Percentiles rank a stretch among this genome's conserved stretches.
These are phyloP conservation scores for Chrysodeixis includens DNA, from an alignment of 2,888 invertebrate species.

Conservation along the genomic window DNA sequence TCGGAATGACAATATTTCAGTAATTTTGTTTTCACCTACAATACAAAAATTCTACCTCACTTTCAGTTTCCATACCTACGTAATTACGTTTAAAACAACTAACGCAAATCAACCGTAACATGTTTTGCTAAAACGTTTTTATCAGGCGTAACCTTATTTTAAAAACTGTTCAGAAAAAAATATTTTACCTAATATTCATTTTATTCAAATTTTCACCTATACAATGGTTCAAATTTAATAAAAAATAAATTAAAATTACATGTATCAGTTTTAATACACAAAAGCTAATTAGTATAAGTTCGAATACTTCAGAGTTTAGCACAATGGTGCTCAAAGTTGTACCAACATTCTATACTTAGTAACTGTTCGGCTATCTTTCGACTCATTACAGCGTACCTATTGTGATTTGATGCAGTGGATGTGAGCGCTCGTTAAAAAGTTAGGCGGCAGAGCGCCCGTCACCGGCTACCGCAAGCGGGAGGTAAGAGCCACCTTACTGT, in stretches of 20 bases:
- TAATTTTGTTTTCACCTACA: too few species aligned
- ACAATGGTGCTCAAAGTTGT: neutral
- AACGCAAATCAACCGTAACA: constrained; percentile 6
- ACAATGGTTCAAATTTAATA: too few species aligned
- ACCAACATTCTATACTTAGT: neutral
- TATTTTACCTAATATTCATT: too few species aligned
- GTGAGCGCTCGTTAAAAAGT: constrained; percentile 77
- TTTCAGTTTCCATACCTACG: too few species aligned
- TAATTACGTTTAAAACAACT: too few species aligned
- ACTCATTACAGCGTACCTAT: constrained; percentile 24
- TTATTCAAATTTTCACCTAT: too few species aligned
- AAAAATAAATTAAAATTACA: too few species aligned
- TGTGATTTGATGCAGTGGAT: constrained; percentile 65
- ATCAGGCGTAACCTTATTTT: constrained; percentile 26
- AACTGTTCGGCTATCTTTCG: neutral
- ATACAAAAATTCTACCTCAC: neutral
- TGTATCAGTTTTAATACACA: neutral
- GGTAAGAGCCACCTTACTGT: constrained; percentile 60
- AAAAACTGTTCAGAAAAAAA: too few species aligned
- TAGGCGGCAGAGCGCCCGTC: constrained; percentile 65
- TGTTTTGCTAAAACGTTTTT: constrained; percentile 32
- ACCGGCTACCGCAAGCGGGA: constrained; percentile 67
- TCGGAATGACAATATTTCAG: too few species aligned
- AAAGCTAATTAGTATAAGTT: neutral
- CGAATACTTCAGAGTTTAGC: neutral